Evolutionary conservation across 1,140 invertebrate genomes (phyloP), one percentile per base, ranked within the genome.

Genomic region (Drosophila kikkawai): DNA sequence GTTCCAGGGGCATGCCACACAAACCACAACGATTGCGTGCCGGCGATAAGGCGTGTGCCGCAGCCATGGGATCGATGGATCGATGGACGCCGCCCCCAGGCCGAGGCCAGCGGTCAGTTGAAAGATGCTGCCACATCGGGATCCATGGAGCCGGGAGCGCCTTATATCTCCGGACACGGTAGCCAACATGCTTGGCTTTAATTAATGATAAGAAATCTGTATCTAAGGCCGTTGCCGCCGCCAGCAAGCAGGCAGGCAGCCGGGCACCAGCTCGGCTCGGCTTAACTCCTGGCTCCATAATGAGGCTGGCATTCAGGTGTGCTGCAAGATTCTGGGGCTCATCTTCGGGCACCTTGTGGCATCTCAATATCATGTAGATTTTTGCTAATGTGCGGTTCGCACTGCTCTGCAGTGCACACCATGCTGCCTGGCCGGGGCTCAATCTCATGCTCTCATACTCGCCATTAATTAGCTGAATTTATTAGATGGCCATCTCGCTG

Each of bases 171-270:
- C 55, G 86, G 90, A 90, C 87, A 92, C 91, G 82, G 91, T 92
- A 92, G 91, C 91, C 86, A 91, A 92, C 91, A 91, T 92, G 91
- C 87, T 84, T 92, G 91, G 88, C 75, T 90, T 92, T 92, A 92
- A 92, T 92, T 92, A 92, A 92, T 92, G 91, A 92, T 92, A 92
- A 92, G 91, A 87, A 92, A 92, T 92, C 91, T 92, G 91, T 90
- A 92, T 92, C 91, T 91, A 91, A 92, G 80, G 82, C 83, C 65
- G 74, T 80, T 79, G 75, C 84, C 85, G 45, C 45, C 45, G 50
- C 50, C 11, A 13, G 48, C n/a, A 64, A 71, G 77, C 64, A 59
- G 66, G 41, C 71, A 22, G 13, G n/a, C 45, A 17, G 17, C 1
- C 59, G 42, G 11, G 15, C 60, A 19, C 42, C 63, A 15, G 56